A percentile compares a stretch with the other conserved stretches of the same genome.
phyloP scores from a whole-genome alignment of 2,888 invertebrate genomes.

The Galeopsomyia nigrocyanea region DNA sequence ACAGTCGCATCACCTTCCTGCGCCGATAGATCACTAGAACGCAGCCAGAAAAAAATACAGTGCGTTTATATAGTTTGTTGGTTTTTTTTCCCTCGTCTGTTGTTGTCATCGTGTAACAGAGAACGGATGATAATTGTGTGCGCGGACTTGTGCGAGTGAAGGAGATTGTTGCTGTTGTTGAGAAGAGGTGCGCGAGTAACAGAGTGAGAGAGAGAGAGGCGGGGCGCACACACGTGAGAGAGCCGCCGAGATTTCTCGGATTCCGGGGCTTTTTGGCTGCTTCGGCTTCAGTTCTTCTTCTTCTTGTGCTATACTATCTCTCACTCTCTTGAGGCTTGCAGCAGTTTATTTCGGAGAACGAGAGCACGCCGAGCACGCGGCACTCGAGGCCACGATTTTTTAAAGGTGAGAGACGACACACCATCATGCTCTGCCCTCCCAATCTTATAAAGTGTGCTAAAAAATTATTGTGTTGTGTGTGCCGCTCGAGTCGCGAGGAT shows the following conservation, averaged over 20 bases:
- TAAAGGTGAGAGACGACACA: constrained; percentile 30
- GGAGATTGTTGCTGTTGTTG: not conserved
- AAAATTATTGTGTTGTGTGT: too few relatives aligned
- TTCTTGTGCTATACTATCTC: too few relatives aligned
- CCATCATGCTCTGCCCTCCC: too few relatives aligned
- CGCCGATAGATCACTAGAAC: not conserved
- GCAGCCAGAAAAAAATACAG: too few relatives aligned
- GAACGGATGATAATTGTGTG: constrained; percentile 11
- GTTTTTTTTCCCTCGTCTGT: not conserved
- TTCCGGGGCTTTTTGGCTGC: constrained; percentile 4
- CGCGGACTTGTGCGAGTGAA: constrained; percentile 10
- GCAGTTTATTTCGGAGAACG: too few relatives aligned
- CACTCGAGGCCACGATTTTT: constrained; percentile 19
- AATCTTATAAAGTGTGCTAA: too few relatives aligned
- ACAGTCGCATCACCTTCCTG: not conserved
- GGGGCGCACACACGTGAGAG: constrained; percentile 3
- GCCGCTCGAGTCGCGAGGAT: too few relatives aligned
- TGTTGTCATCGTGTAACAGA: not conserved
- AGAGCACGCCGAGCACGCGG: too few relatives aligned
- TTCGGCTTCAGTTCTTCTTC: too few relatives aligned
- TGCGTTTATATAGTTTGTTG: not conserved
- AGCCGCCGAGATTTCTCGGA: not conserved
- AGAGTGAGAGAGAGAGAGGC: not conserved
- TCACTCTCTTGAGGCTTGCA: too few relatives aligned
- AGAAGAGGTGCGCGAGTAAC: constrained; percentile 23